Evolutionary conservation across 2,797 vertebrate species (phyloP).

Genomic region (Myiothlypis coronata): DNA sequence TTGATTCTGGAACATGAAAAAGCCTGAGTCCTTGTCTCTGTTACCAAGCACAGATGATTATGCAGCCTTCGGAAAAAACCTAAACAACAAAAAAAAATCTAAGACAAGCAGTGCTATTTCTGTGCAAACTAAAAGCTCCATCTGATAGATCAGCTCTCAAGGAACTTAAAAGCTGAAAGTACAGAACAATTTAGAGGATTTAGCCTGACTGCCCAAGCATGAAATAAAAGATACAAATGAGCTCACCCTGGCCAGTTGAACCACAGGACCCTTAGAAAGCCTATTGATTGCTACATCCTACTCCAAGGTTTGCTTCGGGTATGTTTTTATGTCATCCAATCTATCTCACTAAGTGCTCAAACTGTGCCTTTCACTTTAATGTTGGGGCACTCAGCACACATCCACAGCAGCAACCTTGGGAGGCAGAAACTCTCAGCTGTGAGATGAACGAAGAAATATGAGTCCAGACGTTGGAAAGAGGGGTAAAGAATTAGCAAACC

Average conservation of each 20-base stretch:
- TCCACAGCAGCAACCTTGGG: neutral
- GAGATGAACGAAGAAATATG: neutral
- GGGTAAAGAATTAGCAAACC: neutral
- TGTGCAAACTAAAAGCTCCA: neutral
- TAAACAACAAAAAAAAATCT: too few relatives aligned
- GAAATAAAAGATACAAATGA: neutral
- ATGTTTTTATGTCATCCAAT: neutral
- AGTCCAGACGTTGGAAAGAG: neutral
- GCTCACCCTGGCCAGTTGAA: neutral
- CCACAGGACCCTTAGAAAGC: neutral
- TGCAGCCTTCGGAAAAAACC: neutral
- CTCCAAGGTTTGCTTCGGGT: neutral
- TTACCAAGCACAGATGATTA: neutral
- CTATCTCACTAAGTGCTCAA: neutral
- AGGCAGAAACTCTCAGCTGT: neutral
- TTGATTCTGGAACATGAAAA: neutral
- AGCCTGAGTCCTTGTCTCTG: fast-evolving
- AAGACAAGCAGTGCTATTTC: neutral
- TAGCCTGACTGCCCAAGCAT: neutral
- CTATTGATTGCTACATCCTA: neutral
- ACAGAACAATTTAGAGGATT: neutral
- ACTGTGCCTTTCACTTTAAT: neutral
- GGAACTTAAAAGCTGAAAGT: neutral
- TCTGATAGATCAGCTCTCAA: neutral
- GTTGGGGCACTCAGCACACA: neutral